These are phyloP conservation scores for Lordiphosa stackelbergi DNA, from an alignment of 1,140 invertebrate species.

Conservation along the genomic window DNA sequence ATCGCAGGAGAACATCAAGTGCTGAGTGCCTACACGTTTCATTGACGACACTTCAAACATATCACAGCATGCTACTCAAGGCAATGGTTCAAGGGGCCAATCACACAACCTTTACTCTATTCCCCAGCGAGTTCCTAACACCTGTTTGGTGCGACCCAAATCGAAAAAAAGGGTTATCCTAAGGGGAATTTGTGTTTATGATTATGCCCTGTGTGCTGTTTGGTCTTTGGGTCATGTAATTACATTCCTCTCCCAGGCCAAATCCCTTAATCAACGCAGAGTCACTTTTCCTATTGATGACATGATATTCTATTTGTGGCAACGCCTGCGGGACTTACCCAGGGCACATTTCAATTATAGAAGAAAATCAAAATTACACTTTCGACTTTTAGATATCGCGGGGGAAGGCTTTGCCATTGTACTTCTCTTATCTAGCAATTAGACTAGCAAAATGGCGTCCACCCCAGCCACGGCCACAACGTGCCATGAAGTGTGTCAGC, in stretches of 20 bases:
- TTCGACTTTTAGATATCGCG: constrained; percentile 59
- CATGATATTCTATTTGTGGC: constrained; percentile 58
- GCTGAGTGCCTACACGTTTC: constrained; percentile 3
- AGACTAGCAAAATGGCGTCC: constrained; percentile 53
- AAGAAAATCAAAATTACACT: constrained; percentile 60
- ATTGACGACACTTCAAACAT: neutral
- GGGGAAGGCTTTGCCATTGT: constrained; percentile 16
- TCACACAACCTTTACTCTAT: constrained; percentile 27
- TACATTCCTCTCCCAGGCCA: constrained; percentile 16
- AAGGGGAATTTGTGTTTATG: constrained; percentile 27
- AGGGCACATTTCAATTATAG: constrained; percentile 58
- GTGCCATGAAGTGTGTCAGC: constrained; percentile 47
- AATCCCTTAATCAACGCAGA: constrained; percentile 30
- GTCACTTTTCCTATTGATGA: constrained; percentile 50
- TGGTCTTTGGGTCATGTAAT: constrained; percentile 17
- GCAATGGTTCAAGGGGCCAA: constrained; percentile 3
- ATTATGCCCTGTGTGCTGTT: constrained; percentile 17
- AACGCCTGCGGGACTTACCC: constrained; percentile 39
- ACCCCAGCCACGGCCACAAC: constrained; percentile 29
- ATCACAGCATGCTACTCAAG: neutral
- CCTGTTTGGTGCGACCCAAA: constrained; percentile 8
- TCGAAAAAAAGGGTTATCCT: constrained; percentile 22
- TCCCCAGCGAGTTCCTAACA: neutral
- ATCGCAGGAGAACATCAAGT: neutral
- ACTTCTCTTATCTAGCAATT: constrained; percentile 50